Evolutionary conservation across 1,140 invertebrate genomes (phyloP).

Genomic region (Belonocnema kinseyi): DNA sequence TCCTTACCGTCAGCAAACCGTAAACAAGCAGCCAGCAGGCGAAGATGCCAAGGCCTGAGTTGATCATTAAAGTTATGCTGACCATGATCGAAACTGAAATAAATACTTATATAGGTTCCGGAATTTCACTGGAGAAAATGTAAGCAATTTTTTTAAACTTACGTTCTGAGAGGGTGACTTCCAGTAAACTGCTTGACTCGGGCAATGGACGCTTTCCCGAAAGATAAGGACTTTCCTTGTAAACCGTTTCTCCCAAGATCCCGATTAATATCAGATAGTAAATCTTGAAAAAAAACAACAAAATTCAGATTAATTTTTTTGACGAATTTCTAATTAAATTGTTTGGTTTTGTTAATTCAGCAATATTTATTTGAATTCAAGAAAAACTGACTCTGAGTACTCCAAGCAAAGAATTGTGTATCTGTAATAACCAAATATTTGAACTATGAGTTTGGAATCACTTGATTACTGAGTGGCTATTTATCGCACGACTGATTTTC

Average conservation of each 20-base stretch:
- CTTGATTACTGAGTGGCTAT: too few species aligned
- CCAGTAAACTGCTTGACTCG: conserved; percentile 70
- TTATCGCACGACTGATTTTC: too few species aligned
- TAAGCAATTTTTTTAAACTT: conserved; percentile 54
- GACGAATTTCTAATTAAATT: too few species aligned
- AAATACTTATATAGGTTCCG: conserved; percentile 36
- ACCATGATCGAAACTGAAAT: conserved; percentile 75
- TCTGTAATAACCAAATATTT: too few species aligned
- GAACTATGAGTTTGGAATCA: too few species aligned
- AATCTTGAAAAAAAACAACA: conserved; percentile 66
- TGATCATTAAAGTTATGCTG: conserved; percentile 71
- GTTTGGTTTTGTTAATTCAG: too few species aligned
- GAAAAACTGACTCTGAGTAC: too few species aligned
- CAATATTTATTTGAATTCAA: too few species aligned
- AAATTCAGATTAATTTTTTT: too few species aligned
- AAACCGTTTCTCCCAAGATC: conserved; percentile 68
- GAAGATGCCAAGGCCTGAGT: conserved; percentile 73
- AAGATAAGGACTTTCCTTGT: conserved; percentile 73
- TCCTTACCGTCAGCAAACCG: conserved; percentile 75
- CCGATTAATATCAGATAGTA: conserved; percentile 73
- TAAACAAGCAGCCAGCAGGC: conserved; percentile 75
- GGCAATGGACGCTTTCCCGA: conserved; percentile 68
- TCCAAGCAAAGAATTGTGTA: too few species aligned
- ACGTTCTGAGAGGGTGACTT: conserved; percentile 75
- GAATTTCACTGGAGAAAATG: background rate